phyloP scores from a whole-genome alignment of 2,113 vertebrate genomes.

The Hucho hucho region DNA sequence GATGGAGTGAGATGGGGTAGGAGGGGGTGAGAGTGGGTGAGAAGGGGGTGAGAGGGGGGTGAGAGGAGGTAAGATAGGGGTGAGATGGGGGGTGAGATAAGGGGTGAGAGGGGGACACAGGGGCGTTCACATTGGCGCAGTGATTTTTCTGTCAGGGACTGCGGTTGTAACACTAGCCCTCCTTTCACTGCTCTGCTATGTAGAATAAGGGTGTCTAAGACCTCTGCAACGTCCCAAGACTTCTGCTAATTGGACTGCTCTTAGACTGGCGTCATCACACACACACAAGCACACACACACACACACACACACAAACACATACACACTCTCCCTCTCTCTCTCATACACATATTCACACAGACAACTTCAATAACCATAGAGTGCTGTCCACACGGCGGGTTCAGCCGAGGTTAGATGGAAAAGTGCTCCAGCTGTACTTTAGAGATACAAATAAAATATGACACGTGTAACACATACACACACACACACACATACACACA shows the following conservation, averaged over 20 bases:
- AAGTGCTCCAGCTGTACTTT: conserved; percentile 44
- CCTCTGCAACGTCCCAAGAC: conserved; percentile 1
- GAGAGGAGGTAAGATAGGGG: too few species aligned
- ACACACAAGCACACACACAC: not conserved
- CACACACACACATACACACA: conserved; percentile 1
- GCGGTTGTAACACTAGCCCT: conserved; percentile 63
- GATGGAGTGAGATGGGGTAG: conserved; percentile 42
- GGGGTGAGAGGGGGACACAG: conserved; percentile 41
- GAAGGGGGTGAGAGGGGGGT: not conserved
- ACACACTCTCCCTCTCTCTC: not conserved
- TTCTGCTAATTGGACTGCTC: not conserved
- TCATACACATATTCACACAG: conserved; percentile 1
- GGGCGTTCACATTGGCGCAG: conserved; percentile 46
- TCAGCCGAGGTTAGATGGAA: conserved; percentile 47
- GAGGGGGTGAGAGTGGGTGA: not conserved
- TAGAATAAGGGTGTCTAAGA: conserved; percentile 51
- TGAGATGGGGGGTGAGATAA: not conserved
- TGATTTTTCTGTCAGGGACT: conserved; percentile 54
- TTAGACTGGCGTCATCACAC: not conserved
- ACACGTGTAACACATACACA: conserved; percentile 36
- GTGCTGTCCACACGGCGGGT: conserved; percentile 48
- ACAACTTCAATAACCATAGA: conserved; percentile 31
- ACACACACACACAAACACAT: not conserved
- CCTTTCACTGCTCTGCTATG: conserved; percentile 55
- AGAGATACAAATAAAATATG: conserved; percentile 61